Evolutionary conservation across 2,113 vertebrate species (phyloP), one percentile per base, ranked within the genome.

Genomic region (Seriola dumerili): DNA sequence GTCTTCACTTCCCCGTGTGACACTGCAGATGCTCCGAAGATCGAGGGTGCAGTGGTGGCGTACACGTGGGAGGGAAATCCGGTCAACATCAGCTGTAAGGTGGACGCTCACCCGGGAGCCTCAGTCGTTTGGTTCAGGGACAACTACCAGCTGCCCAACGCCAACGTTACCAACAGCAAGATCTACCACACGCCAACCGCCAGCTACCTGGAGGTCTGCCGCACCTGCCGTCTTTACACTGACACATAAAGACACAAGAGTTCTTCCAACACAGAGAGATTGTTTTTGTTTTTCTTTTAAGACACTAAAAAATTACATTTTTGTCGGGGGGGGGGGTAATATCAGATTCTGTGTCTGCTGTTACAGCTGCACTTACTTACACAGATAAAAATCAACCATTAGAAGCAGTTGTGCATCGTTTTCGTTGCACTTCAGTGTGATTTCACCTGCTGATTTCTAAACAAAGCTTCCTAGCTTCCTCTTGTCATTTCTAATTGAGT

Each of bases 11-110:
- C 17, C 50, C 23, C 32, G 16, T 85, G 23, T 80, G 0, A 54
- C 78, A 40, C 85, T 79, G 67, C 94, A 99, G 98, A 99, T 89
- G 95, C 97, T 64, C 98, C 98, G 46, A 99, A 99, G 93, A 95
- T 99, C 55, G 95, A 95, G 83, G 98, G 97, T 21, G 44, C 81
- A 0, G 97, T 98, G 91, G 91, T 96, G 0, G 94, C 96, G 72
- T 99, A 97, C 83, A 98, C 98, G 0, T 99, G 98, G 98, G 98
- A 99, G 76, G 97, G 97, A 1, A 99, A 99, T 93, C 94, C 97
- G 0, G 97, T 96, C 65, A 99, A 99, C 93, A 97, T 99, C 90
- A 98, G 96, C 48, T 99, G 98, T 2, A 96, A 97, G 88, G 97
- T 98, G 5, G 96, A 97, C 59, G 97, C 98, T 78, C 97, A 98